Conservation (phyloP, 2,797 vertebrate genomes). For the Parauchenoglanis ngamensis region DNA sequence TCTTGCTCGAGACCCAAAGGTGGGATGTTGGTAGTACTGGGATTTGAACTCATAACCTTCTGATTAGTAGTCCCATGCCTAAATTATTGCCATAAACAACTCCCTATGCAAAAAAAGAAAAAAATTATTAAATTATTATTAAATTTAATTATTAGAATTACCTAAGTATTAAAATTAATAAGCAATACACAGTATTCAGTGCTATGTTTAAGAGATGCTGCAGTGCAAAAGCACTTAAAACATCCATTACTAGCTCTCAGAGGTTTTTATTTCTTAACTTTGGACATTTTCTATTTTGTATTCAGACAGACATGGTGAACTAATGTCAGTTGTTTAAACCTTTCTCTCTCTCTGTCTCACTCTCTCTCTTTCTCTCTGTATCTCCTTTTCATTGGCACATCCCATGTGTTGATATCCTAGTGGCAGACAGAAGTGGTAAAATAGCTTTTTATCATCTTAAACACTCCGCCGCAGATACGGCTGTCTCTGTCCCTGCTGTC, state of each 20-base stretch:
- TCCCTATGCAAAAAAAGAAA: background rate
- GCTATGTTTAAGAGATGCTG: background rate
- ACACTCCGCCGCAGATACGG: conserved; percentile 25
- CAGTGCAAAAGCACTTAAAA: background rate
- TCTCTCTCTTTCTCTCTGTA: background rate
- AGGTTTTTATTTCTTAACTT: background rate
- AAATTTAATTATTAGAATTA: background rate
- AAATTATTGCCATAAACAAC: background rate
- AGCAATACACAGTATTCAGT: background rate
- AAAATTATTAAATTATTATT: too few relatives aligned
- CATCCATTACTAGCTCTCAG: background rate
- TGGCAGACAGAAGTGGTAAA: conserved; percentile 43
- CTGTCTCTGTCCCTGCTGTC: conserved; percentile 27
- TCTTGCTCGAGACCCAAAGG: background rate
- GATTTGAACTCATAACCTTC: background rate
- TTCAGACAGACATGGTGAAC: background rate
- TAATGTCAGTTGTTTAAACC: background rate
- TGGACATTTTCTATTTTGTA: background rate
- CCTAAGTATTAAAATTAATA: background rate
- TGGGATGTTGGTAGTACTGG: background rate
- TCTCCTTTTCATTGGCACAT: conserved; percentile 7
- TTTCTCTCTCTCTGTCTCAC: background rate
- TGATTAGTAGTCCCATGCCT: background rate
- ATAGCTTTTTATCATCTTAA: conserved; percentile 34
- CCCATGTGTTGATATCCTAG: conserved; percentile 36